A percentile compares a stretch with the other conserved stretches of the same genome.
Evolutionary conservation across 2,797 vertebrate genomes (phyloP).

Genomic region (Valencia hispanica): DNA sequence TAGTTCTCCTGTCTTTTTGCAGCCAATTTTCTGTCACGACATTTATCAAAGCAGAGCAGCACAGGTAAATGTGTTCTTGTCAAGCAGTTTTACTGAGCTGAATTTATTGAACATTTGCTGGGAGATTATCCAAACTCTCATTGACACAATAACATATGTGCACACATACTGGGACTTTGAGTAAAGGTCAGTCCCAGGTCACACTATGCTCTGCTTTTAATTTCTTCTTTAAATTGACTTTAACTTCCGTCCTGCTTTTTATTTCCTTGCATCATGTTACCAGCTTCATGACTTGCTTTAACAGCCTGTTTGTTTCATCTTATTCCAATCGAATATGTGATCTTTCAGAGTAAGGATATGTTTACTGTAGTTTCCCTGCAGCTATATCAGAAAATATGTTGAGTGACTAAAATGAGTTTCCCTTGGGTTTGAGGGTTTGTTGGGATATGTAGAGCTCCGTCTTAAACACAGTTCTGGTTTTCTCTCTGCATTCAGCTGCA

Average conservation of each 20-base stretch:
- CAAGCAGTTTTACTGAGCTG: conserved; percentile 65
- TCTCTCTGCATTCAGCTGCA: background rate
- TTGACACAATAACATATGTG: conserved; percentile 5
- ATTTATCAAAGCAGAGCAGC: conserved; percentile 71
- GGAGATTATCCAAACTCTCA: conserved; percentile 24
- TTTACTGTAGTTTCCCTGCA: background rate
- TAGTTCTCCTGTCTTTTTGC: conserved; percentile 75
- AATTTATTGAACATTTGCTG: conserved; percentile 57
- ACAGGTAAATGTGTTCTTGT: conserved; percentile 65
- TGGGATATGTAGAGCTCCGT: background rate
- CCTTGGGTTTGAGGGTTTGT: background rate
- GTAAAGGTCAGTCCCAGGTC: conserved; percentile 33
- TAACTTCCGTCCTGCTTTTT: background rate
- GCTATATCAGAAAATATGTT: background rate
- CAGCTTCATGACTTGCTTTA: background rate
- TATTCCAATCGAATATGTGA: background rate
- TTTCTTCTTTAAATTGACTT: background rate
- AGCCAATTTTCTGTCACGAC: conserved; percentile 72
- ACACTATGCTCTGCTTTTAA: background rate
- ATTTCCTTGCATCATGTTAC: background rate
- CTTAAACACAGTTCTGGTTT: background rate
- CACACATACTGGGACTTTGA: background rate
- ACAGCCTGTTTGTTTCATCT: background rate
- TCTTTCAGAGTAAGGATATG: background rate
- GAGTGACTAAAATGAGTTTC: background rate